Evolutionary conservation across 2,113 vertebrate genomes (phyloP), one percentile per base, ranked within the genome.

Genomic region (Corythoichthys intestinalis): DNA sequence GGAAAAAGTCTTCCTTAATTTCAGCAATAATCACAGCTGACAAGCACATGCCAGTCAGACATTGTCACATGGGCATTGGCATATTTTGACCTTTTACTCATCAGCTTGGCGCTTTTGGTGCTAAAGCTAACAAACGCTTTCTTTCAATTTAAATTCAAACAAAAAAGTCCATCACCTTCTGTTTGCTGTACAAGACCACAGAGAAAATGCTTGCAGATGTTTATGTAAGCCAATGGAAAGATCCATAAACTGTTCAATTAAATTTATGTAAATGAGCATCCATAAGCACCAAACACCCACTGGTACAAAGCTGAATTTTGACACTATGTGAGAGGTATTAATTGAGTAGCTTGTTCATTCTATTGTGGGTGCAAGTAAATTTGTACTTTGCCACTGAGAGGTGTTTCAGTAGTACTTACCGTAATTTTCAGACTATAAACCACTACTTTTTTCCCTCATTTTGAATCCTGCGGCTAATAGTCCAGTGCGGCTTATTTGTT

Each of bases 191-290:
- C 70, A 78, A 81, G 79, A 79, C 78, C 2, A 6, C 59, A 48
- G 67, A 72, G 71, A 48, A 78, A 76, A 71, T 63, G 66, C 70
- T 74, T 17, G 59, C 84, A 82, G 80, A 79, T 85, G 86, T 75
- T 82, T 35, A 80, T 80, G 80, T 83, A 78, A 88, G 68, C 46
- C 13, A 77, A 72, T 76, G 77, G 80, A 87, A 84, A 83, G 76
- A 79, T 75, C 83, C 76, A 83, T 82, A 79, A 83, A 83, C 53
- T 85, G 68, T 68, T 82, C 70, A 80, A 60, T 78, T 78, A 78
- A 74, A 81, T 83, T 80, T 75, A 68, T 67, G 38, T 62, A 83
- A 86, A 80, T 73, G 76, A 65, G 65, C 59, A 70, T 65, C 74
- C 73, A 80, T 80, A 70, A 41, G 71, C 71, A 68, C 8, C 28